These are phyloP conservation scores for Trichogramma pretiosum DNA, from an alignment of 1,140 invertebrate species.

Conservation along the genomic window DNA sequence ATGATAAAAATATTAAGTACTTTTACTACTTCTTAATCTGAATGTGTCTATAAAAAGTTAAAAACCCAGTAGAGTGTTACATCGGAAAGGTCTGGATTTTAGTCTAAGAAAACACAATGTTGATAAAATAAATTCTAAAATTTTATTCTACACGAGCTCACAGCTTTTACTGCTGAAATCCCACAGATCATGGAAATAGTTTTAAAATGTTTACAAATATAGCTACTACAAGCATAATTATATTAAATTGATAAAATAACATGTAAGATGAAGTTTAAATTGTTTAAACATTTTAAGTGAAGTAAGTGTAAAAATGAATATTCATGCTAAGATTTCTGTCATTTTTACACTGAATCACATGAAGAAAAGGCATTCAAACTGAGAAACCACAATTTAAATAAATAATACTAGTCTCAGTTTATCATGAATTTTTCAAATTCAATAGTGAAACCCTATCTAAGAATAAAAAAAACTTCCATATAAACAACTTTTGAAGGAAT, in stretches of 20 bases:
- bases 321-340: conserved; percentile 7
- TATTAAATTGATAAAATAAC: conserved; percentile 15
- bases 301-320: conserved; percentile 9
- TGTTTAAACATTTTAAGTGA: no score
- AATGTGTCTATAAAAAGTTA: conserved; percentile 21
- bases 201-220: conserved; percentile 15
- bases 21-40: conserved; percentile 20
- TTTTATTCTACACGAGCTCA: conserved; percentile 12
- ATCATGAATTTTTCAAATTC: no score
- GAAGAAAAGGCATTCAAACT: background rate
- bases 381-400: conserved; percentile 11
- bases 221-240: no score
- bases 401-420: conserved; percentile 22
- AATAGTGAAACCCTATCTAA: conserved; percentile 15
- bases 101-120: conserved; percentile 1
- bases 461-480: conserved; percentile 9
- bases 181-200: conserved; percentile 6
- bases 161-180: conserved; percentile 5
- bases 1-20: conserved; percentile 24
- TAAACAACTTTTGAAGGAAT: conserved; percentile 9
- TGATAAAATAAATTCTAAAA: conserved; percentile 17
- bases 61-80: conserved; percentile 17
- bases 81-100: conserved; percentile 5
- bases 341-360: conserved; percentile 4
- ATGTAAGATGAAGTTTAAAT: conserved; percentile 14